Evolutionary conservation across 2,113 vertebrate genomes (phyloP).

Genomic region (Halichoeres trimaculatus): DNA sequence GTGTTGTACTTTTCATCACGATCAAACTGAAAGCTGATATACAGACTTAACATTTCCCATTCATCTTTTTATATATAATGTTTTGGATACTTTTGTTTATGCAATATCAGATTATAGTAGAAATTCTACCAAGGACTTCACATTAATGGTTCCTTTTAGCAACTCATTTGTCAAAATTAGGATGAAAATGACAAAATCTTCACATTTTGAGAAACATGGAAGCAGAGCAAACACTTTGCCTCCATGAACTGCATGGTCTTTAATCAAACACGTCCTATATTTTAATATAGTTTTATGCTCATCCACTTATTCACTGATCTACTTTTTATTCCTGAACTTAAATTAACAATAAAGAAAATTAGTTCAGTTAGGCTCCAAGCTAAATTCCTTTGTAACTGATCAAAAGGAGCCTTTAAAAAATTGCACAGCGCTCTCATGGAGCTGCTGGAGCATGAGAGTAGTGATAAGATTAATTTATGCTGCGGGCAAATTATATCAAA

Average conservation of each 20-base stretch:
- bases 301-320: background rate
- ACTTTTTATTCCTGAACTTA: background rate
- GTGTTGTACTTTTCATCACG: background rate
- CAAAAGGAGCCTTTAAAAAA: background rate
- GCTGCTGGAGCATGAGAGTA: background rate
- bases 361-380: background rate
- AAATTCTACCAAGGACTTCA: background rate
- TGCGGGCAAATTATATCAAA: background rate
- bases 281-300: too few species aligned
- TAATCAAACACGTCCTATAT: background rate
- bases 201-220: background rate
- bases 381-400: background rate
- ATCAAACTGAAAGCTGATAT: background rate
- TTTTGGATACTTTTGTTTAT: background rate
- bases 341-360: background rate
- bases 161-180: too few species aligned
- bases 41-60: background rate
- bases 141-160: background rate
- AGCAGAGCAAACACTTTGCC: background rate
- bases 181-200: background rate
- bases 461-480: background rate
- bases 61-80: background rate
- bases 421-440: background rate
- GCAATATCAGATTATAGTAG: too few species aligned
- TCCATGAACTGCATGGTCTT: background rate